phyloP scores from a whole-genome alignment of 92 coral and sea anemone genomes.

The Muricea muricata region DNA sequence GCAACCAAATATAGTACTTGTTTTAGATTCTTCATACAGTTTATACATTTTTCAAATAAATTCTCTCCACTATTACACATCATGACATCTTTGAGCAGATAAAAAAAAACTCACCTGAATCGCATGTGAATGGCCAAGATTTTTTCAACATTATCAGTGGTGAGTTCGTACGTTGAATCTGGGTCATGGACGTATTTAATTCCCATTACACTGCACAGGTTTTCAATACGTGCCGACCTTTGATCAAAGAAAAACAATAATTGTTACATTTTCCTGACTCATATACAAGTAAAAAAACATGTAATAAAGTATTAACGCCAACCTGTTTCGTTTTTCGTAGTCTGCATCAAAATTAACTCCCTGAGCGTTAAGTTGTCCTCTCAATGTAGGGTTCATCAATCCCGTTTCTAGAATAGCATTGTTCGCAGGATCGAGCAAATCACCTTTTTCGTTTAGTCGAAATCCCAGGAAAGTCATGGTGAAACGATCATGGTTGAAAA shows the following conservation, averaged over 20 bases:
- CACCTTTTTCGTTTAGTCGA: constrained; percentile 71
- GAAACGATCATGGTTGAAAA: no score
- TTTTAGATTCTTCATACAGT: no score
- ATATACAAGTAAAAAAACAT: not conserved
- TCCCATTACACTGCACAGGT: constrained; percentile 22
- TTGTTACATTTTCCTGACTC: not conserved
- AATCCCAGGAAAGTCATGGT: no score
- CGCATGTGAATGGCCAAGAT: no score
- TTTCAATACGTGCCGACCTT: constrained; percentile 69
- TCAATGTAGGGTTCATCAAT: constrained; percentile 67
- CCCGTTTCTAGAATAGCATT: constrained; percentile 38
- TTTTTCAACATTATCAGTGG: no score
- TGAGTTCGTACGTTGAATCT: no score
- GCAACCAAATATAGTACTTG: no score
- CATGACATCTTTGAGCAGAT: no score
- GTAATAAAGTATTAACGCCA: not conserved
- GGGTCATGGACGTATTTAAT: not conserved
- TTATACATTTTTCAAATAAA: no score
- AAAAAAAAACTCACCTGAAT: no score
- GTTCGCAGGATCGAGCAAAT: constrained; percentile 78
- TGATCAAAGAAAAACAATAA: not conserved
- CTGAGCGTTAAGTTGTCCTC: constrained; percentile 67
- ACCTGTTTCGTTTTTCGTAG: constrained; percentile 69
- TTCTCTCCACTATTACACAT: no score
- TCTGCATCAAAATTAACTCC: no score